phyloP scores from a whole-genome alignment of 2,888 invertebrate species.

The Aphelenchoides bicaudatus region DNA sequence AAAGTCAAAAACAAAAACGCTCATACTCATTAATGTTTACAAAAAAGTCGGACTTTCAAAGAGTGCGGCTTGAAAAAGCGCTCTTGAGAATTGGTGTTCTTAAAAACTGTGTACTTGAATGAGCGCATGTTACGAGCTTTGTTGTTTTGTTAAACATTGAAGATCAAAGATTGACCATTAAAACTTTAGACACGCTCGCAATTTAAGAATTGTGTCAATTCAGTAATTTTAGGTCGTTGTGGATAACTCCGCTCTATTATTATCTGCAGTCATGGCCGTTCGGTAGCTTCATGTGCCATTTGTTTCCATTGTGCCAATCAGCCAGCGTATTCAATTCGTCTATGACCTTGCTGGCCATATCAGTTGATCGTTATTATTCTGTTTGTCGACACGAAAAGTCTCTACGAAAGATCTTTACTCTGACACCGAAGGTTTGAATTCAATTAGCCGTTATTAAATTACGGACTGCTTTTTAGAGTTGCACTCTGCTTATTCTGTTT shows the following conservation, averaged over 20 bases:
- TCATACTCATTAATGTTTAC: conserved; percentile 1
- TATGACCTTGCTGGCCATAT: conserved; percentile 90
- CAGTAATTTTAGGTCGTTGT: conserved; percentile 75
- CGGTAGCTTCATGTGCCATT: conserved; percentile 82
- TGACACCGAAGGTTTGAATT: conserved; percentile 17
- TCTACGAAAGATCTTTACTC: conserved; percentile 1
- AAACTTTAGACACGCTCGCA: background rate
- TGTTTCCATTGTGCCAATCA: conserved; percentile 81
- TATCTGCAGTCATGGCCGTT: conserved; percentile 88
- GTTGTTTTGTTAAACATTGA: background rate
- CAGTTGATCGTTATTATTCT: conserved; percentile 92
- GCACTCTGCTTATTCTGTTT: conserved; percentile 68
- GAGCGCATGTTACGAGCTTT: too few relatives aligned
- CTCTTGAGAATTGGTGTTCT: too few relatives aligned
- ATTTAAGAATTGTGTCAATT: background rate
- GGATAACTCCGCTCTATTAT: conserved; percentile 90
- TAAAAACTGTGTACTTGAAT: too few relatives aligned
- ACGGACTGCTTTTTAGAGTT: background rate
- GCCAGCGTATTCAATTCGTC: conserved; percentile 96
- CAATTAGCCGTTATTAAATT: background rate
- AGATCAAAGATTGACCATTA: background rate
- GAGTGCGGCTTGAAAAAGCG: too few relatives aligned
- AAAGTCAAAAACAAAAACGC: too few relatives aligned
- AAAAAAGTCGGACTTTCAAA: too few relatives aligned
- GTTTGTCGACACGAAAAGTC: conserved; percentile 65